A percentile compares a stretch with the other conserved stretches of the same genome.
phyloP scores from a whole-genome alignment of 1,140 invertebrate species.

The Drosophila murphyi region DNA sequence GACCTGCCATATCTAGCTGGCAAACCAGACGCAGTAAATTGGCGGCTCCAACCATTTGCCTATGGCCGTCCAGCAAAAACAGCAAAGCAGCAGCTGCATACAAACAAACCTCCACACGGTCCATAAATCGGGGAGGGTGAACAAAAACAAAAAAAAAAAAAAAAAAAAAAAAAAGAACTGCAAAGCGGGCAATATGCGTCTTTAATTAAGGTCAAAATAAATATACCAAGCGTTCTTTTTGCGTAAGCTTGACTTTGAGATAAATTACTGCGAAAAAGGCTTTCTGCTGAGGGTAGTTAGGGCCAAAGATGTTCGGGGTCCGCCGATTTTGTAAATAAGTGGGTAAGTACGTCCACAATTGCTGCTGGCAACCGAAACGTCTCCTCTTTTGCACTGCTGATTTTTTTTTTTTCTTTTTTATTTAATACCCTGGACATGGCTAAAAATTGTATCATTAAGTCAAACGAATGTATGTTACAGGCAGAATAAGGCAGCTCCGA shows the following conservation, averaged over 20 bases:
- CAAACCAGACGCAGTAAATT: constrained; percentile 39
- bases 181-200: constrained; percentile 68
- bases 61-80: background rate
- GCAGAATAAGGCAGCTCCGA: no score
- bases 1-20: constrained; percentile 18
- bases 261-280: constrained; percentile 58
- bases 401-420: constrained; percentile 21
- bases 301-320: background rate
- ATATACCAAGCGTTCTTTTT: constrained; percentile 50
- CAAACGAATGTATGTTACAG: no score
- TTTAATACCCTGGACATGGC: background rate
- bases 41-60: constrained; percentile 14
- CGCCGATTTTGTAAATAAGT: constrained; percentile 72
- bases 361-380: constrained; percentile 38
- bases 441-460: no score
- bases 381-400: constrained; percentile 60
- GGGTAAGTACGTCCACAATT: constrained; percentile 43
- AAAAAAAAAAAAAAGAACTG: constrained; percentile 27
- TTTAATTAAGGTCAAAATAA: constrained; percentile 76
- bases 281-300: constrained; percentile 1
- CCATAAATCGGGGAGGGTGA: constrained; percentile 2
- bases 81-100: constrained; percentile 31
- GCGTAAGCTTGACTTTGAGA: constrained; percentile 60
- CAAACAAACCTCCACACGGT: constrained; percentile 21
- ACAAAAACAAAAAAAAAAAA: constrained; percentile 34